Conservation (phyloP, 2,797 vertebrate species). For the Falco rusticolus region DNA sequence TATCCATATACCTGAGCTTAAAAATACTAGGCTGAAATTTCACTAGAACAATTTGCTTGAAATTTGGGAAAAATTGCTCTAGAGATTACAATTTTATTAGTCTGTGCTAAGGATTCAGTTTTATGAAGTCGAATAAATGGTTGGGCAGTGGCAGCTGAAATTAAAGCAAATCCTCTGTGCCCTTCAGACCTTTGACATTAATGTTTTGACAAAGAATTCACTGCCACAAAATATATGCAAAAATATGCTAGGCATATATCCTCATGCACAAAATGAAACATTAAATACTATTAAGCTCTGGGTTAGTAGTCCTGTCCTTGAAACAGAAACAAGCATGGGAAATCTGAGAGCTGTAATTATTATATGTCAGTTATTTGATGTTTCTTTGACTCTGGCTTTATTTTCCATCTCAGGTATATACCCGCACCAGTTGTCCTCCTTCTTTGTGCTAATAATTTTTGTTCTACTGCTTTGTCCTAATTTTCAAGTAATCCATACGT, state of each 20-base stretch:
- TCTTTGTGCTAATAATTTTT: not conserved
- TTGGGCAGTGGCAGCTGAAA: not conserved
- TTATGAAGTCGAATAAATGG: not conserved
- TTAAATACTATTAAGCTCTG: not conserved
- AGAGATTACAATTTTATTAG: not conserved
- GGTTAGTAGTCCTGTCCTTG: not conserved
- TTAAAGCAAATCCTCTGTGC: not conserved
- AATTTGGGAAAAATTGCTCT: not conserved
- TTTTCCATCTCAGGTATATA: not conserved
- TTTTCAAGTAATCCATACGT: not conserved
- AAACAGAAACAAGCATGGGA: not conserved
- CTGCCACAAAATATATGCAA: not conserved
- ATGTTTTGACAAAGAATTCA: not conserved
- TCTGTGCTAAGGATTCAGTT: not conserved
- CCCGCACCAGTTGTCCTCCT: not conserved
- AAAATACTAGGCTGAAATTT: not conserved
- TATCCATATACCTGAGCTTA: not conserved
- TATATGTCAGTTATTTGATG: not conserved
- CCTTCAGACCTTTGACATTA: not conserved
- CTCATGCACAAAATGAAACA: not conserved
- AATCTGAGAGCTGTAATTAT: not conserved
- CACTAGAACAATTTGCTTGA: not conserved
- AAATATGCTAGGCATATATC: not conserved
- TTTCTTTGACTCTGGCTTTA: not conserved
- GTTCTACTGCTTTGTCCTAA: not conserved